These are phyloP conservation scores for Drosophila bifasciata DNA, from an alignment of 1,140 invertebrate species.

Conservation along the genomic window DNA sequence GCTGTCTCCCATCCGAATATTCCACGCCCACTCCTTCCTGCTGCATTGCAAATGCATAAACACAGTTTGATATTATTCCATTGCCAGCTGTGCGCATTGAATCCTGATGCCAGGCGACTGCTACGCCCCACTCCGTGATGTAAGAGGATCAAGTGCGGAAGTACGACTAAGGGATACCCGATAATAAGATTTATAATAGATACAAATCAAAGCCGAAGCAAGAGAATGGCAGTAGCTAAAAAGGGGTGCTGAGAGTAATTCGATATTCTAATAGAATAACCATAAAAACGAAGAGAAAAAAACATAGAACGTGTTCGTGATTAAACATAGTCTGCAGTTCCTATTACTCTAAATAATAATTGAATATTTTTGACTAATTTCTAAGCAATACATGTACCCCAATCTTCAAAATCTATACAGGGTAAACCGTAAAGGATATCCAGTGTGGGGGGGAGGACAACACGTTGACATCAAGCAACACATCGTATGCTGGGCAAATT, in stretches of 20 bases:
- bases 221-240: not conserved
- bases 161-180: too few relatives aligned
- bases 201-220: not conserved
- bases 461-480: conserved; percentile 59
- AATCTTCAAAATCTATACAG: not conserved
- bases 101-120: conserved; percentile 39
- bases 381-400: too few relatives aligned
- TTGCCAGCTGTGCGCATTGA: conserved; percentile 71
- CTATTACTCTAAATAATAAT: too few relatives aligned
- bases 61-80: conserved; percentile 81
- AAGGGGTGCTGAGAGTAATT: too few relatives aligned
- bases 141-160: too few relatives aligned
- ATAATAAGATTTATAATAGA: too few relatives aligned
- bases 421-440: conserved; percentile 19
- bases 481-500: conserved; percentile 46
- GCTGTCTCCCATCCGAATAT: conserved; percentile 6
- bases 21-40: conserved; percentile 20
- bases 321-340: too few relatives aligned
- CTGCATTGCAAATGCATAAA: conserved; percentile 80
- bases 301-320: too few relatives aligned
- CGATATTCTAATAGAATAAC: too few relatives aligned
- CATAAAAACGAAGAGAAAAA: too few relatives aligned
- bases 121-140: not conserved
- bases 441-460: conserved; percentile 41
- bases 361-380: too few relatives aligned